Evolutionary conservation across 1,140 invertebrate genomes (phyloP), one percentile per base, ranked within the genome.

Genomic region (Hermetia illucens): DNA sequence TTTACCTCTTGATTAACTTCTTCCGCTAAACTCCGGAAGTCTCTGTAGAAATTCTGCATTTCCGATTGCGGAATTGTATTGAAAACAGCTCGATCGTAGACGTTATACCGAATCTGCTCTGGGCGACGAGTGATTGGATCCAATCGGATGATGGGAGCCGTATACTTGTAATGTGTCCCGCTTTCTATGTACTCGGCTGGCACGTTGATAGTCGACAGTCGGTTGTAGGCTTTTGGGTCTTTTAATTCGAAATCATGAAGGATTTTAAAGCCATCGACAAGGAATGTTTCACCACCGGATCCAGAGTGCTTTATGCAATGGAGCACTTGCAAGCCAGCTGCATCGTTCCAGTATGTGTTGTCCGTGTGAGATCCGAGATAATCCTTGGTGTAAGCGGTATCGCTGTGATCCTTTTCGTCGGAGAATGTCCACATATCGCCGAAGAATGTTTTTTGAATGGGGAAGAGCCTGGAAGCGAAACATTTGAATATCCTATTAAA

Each of bases 281-380:
- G 57, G 19, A 79, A 54, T 3, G 71, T 81, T 38, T 82, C 68
- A 0, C 81, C 80, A 0, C 80, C 80, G 1, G 45, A 51, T 1
- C 70, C 69, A 16, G 63, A 57, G 32, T 74, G 71, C 39, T 70
- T 55, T 2, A 82, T 43, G 46, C 77, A 79, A 49, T 82, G 79
- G 20, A 83, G 70, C 5, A 80, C 65, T 58, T 80, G 72, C 16
- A 80, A 52, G 0, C 77, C 80, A 21, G 77, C 69, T n/a, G 79
- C 69, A 53, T 79, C 71, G 34, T 65, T 71, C 36, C 79, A 78
- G 47, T 82, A 85, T 0, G 79, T 81, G 32, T 71, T 79, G 50
- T 83, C 81, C 15, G 69, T 82, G 40, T 74, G 71, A 0, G 60
- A 53, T 5, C 62, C 64, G 1, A 73, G 42, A 19, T 64, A 58